Base-by-base conservation (phyloP, 1,140 invertebrate genomes). In the Zaprionus capensis region DNA sequence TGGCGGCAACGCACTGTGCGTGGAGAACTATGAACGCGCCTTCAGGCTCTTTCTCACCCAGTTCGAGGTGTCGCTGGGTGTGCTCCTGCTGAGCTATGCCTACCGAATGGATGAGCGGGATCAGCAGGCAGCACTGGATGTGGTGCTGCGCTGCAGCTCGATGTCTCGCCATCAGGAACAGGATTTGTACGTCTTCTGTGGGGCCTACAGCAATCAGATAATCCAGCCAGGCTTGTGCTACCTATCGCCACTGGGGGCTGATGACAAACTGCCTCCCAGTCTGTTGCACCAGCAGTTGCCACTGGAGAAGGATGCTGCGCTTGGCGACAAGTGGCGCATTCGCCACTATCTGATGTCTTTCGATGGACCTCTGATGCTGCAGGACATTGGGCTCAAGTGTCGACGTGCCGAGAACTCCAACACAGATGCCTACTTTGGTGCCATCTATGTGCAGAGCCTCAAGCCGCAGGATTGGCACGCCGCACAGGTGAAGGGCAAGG, bases 1-100 rank as follows among this genome's bases (percentile, higher is more conserved):
- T 49, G 93, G 93, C 22, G 93, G 94, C 15, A 91, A 81, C 4
- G 81, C 81, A 0, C 51, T 92, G 1, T 55, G 71, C 0, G 53
- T 92, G 1, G 17, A 75, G 5, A 87, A 92, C 56, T 82, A 76
- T 49, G 76, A 84, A 3, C 73, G 77, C 5, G 84, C 82, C 31
- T 91, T 92, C 53, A 70, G 91, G 17, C 51, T 92, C 0, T 88
- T 92, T 15, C 62, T 74, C 41, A 83, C 90, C 12, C 80, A 92
- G 12, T 83, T 92, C 17, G n/a, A 72, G 24, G 22, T 92, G 7
- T 4, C 57, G 5, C 55, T 44, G 6, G 76, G 78, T 20, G 66
- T 84, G 2, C 75, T 84, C 11, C 58, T 92, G 0, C 58, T 92
- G 24, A 71, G 81, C 9, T 92, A 91, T 63, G 90, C 87, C 26